A percentile compares a stretch with the other conserved stretches of the same genome.
Conservation (phyloP, 2,888 invertebrate genomes). For the Biston stratarius region DNA sequence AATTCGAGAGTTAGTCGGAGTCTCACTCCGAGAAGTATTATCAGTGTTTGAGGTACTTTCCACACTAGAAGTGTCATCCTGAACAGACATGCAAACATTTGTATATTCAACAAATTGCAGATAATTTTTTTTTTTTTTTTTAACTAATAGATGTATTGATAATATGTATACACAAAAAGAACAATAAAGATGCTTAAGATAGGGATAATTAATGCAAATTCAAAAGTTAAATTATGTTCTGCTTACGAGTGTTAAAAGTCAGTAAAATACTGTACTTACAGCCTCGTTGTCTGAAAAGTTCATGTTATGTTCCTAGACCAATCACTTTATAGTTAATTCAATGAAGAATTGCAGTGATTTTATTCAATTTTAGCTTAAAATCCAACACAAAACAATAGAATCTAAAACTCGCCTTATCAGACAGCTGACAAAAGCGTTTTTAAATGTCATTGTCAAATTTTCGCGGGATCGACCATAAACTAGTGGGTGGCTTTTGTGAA, state of each 20-base stretch:
- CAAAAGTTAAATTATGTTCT: background rate
- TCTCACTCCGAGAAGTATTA: slow-evolving; percentile 93
- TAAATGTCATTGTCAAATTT: slow-evolving; percentile 66
- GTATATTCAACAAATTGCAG: background rate
- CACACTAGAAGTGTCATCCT: slow-evolving; percentile 93
- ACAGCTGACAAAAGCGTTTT: background rate
- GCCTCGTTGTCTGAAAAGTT: slow-evolving; percentile 82
- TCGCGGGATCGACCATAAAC: slow-evolving; percentile 60
- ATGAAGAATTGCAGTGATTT: background rate
- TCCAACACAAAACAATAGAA: background rate
- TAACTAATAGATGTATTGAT: background rate
- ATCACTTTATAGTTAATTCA: background rate
- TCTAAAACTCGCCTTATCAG: background rate
- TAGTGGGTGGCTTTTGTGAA: background rate
- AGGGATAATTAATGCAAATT: background rate
- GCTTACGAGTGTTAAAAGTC: background rate
- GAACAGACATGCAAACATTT: slow-evolving; percentile 22
- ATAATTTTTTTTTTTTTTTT: background rate
- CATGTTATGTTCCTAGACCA: slow-evolving; percentile 55
- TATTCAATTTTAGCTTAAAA: slow-evolving; percentile 8
- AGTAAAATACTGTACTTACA: slow-evolving; percentile 63
- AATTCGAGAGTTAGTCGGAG: slow-evolving; percentile 90
- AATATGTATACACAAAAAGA: background rate
- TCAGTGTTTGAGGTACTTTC: slow-evolving; percentile 93
- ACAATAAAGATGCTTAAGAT: background rate